A percentile compares a stretch with the other conserved stretches of the same genome.
Conservation (phyloP, 2,113 vertebrate genomes). For the human (Homo sapiens) region GRCh38 chrX:119195501-119196000, state of each 20-base stretch:
- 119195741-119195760: neutral
- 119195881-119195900: neutral
- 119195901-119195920: slow-evolving; percentile 13
- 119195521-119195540: no score
- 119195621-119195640: no score
- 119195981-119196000: neutral
- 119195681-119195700: no score
- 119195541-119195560: no score
- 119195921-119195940: slow-evolving; percentile 24
- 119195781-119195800: neutral
- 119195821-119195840: neutral
- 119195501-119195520: no score
- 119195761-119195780: neutral
- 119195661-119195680: no score
- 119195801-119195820: neutral
- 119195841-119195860: neutral
- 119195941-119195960: slow-evolving; percentile 31
- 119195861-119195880: slow-evolving; percentile 21
- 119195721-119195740: no score
- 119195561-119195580: no score
- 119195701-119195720: no score
- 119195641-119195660: no score
- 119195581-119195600: no score
- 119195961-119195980: slow-evolving; percentile 51
- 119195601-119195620: no score